Conservation (phyloP, 92 coral and sea anemone genomes). For the Pocillopora meandrina region DNA sequence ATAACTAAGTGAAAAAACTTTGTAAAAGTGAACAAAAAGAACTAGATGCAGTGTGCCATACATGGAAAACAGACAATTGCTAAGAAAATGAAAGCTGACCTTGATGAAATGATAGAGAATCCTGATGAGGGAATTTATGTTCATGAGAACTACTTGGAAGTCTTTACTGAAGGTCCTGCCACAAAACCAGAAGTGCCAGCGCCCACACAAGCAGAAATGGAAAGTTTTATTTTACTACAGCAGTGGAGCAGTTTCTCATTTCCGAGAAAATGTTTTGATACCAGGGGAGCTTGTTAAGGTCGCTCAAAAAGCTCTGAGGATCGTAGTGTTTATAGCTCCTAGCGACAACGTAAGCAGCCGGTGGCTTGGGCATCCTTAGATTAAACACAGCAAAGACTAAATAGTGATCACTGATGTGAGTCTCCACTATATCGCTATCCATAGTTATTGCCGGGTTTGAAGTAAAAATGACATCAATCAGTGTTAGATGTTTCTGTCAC, state of each 20-base stretch:
- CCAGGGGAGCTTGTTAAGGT: conserved; percentile 44
- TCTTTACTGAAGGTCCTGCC: no score
- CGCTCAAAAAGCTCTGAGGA: conserved; percentile 35
- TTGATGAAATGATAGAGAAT: no score
- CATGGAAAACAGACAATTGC: no score
- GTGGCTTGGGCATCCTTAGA: conserved; percentile 19
- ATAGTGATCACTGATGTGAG: conserved; percentile 37
- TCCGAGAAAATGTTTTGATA: conserved; percentile 16
- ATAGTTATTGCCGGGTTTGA: conserved; percentile 18
- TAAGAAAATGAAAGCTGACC: no score
- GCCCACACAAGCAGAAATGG: no score
- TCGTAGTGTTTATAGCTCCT: conserved; percentile 39
- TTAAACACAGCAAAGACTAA: conserved; percentile 25
- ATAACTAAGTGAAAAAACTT: no score
- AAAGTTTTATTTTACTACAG: no score
- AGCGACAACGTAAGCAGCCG: conserved; percentile 27
- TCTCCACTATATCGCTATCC: conserved; percentile 29
- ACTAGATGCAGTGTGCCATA: no score
- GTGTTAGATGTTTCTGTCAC: neutral
- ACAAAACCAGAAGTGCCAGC: no score
- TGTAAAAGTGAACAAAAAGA: no score
- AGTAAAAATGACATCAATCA: conserved; percentile 21
- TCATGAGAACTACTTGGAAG: no score
- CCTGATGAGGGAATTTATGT: no score
- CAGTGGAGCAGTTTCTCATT: conserved; percentile 36